Base-by-base conservation (phyloP, 1,140 invertebrate species). In the Drosophila bocki region DNA sequence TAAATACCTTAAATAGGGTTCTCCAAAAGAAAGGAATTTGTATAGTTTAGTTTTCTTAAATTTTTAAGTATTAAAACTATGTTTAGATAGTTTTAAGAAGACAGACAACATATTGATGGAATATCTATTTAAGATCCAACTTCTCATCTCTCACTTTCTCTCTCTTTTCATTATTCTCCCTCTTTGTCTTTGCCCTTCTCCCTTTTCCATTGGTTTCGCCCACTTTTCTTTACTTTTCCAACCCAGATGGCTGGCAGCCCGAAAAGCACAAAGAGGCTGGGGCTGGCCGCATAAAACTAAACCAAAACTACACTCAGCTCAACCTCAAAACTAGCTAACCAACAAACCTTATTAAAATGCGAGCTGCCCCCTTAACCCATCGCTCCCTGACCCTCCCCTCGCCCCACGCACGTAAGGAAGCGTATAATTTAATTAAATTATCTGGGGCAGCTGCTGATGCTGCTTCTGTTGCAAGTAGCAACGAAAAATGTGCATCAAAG, bases 391-490 rank as follows among this genome's bases (percentile, higher is more conserved):
- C 45, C 51, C 59, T 44, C 22, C 15, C 32, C 45, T 39, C 32
- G 42, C 54, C 58, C 83, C 75, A 83, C 67, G 80, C 63, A 87
- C 72, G 72, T 88, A 88, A 88, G 77, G 84, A 88, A 88, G 85
- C 85, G 84, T 90, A 88, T 88, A 88, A 88, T 88, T 88, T 88
- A 88, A 88, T 88, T 84, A 88, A 88, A 88, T 88, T 88, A 88
- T 88, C 85, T 88, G 74, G 84, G 84, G 78, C 84, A 88, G 70
- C 82, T 84, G 63, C 70, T 80, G 82, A 68, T 60, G 69, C 78
- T 80, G 62, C 78, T 75, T 45, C 75, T 69, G 75, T 69, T 77
- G 75, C 74, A 78, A 70, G 83, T 79, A 83, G 75, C 80, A 80
- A 88, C 84, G 84, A 87, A 87, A 88, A 88, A 88, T 88, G 80